Evolutionary conservation across 2,113 vertebrate species (phyloP).

Genomic region (Copsychus sechellarum): DNA sequence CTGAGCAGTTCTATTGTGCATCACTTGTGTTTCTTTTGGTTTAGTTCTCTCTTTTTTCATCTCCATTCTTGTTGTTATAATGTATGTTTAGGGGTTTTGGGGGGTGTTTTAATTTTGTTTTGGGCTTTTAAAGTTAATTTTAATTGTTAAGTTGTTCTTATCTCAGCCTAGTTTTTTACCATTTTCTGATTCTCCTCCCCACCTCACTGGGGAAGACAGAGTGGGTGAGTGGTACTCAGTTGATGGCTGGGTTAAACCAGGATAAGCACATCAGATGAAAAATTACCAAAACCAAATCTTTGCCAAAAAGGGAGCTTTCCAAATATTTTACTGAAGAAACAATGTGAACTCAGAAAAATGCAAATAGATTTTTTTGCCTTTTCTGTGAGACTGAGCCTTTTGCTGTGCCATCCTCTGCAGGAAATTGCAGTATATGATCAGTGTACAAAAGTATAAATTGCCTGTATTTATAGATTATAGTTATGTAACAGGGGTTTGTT

Average conservation of each 20-base stretch:
- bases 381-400: not conserved
- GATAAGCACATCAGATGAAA: not conserved
- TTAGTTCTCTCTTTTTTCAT: not conserved
- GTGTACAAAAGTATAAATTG: conserved; percentile 5
- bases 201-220: not conserved
- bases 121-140: not conserved
- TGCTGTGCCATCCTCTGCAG: not conserved
- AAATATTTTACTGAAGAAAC: not conserved
- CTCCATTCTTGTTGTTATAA: not conserved
- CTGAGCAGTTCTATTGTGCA: not conserved
- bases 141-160: not conserved
- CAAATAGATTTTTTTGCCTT: not conserved
- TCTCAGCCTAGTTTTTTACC: not conserved
- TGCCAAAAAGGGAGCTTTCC: not conserved
- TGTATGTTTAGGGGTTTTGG: rapidly evolving
- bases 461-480: conserved; percentile 10
- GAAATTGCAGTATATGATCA: conserved; percentile 4
- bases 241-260: not conserved
- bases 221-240: not conserved
- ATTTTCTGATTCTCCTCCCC: not conserved
- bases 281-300: not conserved
- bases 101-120: not conserved
- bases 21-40: not conserved
- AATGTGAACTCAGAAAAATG: not conserved
- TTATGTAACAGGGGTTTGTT: not conserved